A percentile compares a stretch with the other conserved stretches of the same genome.
phyloP scores from a whole-genome alignment of 2,113 vertebrate genomes.

The Pica pica region DNA sequence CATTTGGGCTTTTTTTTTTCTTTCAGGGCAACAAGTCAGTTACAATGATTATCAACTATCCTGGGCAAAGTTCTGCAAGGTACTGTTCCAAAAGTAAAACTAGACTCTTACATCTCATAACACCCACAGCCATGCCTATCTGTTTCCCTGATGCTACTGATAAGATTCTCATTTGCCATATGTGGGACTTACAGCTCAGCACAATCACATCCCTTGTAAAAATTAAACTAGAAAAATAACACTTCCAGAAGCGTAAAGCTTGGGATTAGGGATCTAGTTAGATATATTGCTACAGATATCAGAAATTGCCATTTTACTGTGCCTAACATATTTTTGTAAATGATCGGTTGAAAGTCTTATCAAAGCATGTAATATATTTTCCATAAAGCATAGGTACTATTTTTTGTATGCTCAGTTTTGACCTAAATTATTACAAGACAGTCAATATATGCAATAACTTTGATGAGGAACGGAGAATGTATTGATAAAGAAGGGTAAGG shows the following conservation, averaged over 20 bases:
- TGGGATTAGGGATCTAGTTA: background rate
- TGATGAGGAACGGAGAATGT: background rate
- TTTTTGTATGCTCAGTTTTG: background rate
- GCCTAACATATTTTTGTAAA: background rate
- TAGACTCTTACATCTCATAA: background rate
- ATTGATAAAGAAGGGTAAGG: background rate
- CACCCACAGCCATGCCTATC: accelerated
- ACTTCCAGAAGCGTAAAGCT: background rate
- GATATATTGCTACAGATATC: background rate
- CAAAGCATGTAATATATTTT: background rate
- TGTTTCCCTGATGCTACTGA: background rate
- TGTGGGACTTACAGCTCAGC: background rate
- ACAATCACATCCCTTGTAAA: background rate
- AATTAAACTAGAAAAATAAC: background rate
- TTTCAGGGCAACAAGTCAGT: constrained; percentile 79
- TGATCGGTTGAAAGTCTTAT: background rate
- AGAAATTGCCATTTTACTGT: background rate
- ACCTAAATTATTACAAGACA: background rate
- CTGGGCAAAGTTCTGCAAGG: constrained; percentile 97
- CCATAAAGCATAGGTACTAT: background rate
- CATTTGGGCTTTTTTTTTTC: background rate
- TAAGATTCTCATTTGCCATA: background rate
- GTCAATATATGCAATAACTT: background rate
- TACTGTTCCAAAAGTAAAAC: constrained; percentile 44
- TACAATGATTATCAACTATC: constrained; percentile 86